These are phyloP conservation scores for Allophyes oxyacanthae DNA, from an alignment of 2,888 invertebrate genomes.

Conservation along the genomic window DNA sequence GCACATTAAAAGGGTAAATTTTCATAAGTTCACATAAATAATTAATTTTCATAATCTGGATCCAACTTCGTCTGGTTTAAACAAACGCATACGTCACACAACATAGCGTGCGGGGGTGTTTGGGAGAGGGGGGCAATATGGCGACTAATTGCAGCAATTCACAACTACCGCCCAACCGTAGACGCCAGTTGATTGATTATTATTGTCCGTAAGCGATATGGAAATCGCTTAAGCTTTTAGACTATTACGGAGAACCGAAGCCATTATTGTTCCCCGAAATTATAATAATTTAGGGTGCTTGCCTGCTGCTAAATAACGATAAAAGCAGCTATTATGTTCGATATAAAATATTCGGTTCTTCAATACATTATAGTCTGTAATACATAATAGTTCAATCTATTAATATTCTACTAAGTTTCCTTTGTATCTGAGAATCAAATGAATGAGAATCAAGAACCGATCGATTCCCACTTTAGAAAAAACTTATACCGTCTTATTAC, in stretches of 20 bases:
- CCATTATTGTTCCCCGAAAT: slow-evolving; percentile 45
- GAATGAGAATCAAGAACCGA: too few relatives aligned
- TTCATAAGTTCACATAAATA: slow-evolving; percentile 21
- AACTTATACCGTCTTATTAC: too few relatives aligned
- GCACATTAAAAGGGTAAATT: slow-evolving; percentile 15
- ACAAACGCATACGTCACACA: slow-evolving; percentile 54
- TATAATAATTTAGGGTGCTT: slow-evolving; percentile 41
- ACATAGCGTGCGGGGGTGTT: slow-evolving; percentile 24
- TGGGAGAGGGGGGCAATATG: slow-evolving; percentile 60
- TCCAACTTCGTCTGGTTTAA: slow-evolving; percentile 46
- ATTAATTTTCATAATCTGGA: slow-evolving; percentile 42
- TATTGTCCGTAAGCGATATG: slow-evolving; percentile 69
- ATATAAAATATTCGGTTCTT: slow-evolving; percentile 29
- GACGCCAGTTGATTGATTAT: slow-evolving; percentile 76
- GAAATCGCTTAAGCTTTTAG: slow-evolving; percentile 65
- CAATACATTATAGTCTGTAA: slow-evolving; percentile 21
- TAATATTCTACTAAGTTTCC: slow-evolving; percentile 1
- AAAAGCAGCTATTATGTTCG: slow-evolving; percentile 33
- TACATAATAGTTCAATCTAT: slow-evolving; percentile 22
- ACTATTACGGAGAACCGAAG: slow-evolving; percentile 44
- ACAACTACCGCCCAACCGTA: slow-evolving; percentile 70
- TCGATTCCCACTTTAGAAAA: too few relatives aligned
- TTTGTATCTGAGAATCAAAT: too few relatives aligned
- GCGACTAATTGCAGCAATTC: slow-evolving; percentile 82
- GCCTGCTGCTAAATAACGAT: slow-evolving; percentile 34